Evolutionary conservation across 2,797 vertebrate genomes (phyloP), one percentile per base, ranked within the genome.

Genomic region (Anabas testudineus): DNA sequence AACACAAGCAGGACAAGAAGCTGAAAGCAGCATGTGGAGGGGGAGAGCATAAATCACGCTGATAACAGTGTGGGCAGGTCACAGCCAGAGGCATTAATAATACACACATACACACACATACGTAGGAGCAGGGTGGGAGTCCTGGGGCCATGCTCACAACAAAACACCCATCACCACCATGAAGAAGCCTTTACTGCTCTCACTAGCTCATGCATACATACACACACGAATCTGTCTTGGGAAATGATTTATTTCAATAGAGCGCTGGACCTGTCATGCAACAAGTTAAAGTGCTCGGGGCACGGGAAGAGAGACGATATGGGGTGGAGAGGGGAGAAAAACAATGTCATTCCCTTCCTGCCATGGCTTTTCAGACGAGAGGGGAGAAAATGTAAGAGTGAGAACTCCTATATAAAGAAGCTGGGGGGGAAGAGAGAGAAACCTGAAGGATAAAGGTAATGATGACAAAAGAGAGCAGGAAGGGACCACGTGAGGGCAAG

Each of bases 51-150:
- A 91, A 91, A 92, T 93, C 90, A 92, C 39, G 49, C 59, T 86
- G 90, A 90, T 89, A 89, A 87, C 86, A 83, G 88, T 84, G 88
- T 83, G 83, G 82, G 88, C 87, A 91, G 90, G 90, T 91, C 91
- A 90, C 74, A 88, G 82, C 85, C 84, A 68, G 76, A 86, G 71
- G 85, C 90, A 91, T 92, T 90, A 92, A 93, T 92, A 92, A 92
- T 56, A 86, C 74, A 87, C 87, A 81, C 73, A 78, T 53, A 71
- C 47, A 67, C 58, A 56, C 49, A 67, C 34, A 39, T 65, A 45
- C 5, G 4, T 59, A 58, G 36, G 19, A 74, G 72, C 79, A 78
- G 71, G 86, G 85, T 83, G 89, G 84, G 77, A 78, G 85, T 83
- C 80, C 67, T 68, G 67, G 64, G 86, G 80, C 73, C 76, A 60